Evolutionary conservation across 2,113 vertebrate species (phyloP).

Genomic region (Labeo rohita): DNA sequence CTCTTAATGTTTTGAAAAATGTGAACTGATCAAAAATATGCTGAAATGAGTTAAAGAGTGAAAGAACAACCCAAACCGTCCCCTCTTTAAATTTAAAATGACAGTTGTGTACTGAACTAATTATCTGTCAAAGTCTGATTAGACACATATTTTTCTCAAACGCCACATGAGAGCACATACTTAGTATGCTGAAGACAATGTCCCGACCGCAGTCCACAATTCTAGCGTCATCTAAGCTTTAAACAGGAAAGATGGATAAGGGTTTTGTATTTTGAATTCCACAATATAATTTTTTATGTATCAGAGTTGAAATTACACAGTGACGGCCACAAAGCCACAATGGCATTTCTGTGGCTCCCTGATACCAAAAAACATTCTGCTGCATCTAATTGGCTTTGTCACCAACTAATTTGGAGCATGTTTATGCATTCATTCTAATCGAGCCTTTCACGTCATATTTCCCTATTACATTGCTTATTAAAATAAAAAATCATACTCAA

Average conservation of each 20-base stretch:
- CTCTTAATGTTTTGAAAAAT: not conserved
- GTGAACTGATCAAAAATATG: not conserved
- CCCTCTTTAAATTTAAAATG: not conserved
- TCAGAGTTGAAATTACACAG: not conserved
- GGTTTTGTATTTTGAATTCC: conserved; percentile 27
- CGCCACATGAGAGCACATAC: conserved; percentile 33
- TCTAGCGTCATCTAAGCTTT: conserved; percentile 35
- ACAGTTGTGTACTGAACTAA: conserved; percentile 19
- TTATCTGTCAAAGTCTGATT: conserved; percentile 28
- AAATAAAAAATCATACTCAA: not conserved
- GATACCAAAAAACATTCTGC: not conserved
- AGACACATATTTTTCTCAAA: conserved; percentile 10
- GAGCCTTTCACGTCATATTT: not conserved
- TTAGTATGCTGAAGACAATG: conserved; percentile 16
- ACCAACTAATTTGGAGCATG: conserved; percentile 14
- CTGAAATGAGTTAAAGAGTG: not conserved
- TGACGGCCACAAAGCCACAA: not conserved
- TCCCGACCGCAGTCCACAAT: conserved; percentile 16
- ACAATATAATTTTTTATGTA: not conserved
- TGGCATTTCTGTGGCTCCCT: conserved; percentile 38
- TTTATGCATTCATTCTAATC: not conserved
- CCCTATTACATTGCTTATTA: not conserved
- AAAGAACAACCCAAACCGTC: not conserved
- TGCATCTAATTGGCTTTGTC: conserved; percentile 31
- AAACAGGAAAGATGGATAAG: conserved; percentile 5